Percentiles rank a stretch among this genome's conserved stretches.
Conservation (phyloP, 2,113 vertebrate genomes). For the Hippoglossus stenolepis region DNA sequence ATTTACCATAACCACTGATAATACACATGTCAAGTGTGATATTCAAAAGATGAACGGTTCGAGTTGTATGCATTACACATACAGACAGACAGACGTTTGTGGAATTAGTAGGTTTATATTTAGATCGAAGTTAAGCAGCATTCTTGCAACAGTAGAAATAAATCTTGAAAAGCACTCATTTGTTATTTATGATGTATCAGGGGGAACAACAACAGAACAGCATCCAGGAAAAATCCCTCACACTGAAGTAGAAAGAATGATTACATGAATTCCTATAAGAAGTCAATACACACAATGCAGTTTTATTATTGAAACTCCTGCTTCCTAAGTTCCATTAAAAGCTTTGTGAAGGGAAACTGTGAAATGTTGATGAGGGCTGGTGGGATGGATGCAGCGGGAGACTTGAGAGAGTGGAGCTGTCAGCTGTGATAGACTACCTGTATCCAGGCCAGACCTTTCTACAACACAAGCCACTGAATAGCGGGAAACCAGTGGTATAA, state of each 20-base stretch:
- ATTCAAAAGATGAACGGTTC: too few species aligned
- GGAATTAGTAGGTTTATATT: neutral
- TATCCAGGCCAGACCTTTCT: slow-evolving; percentile 45
- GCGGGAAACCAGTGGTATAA: slow-evolving; percentile 69
- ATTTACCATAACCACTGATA: too few species aligned
- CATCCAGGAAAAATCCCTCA: neutral
- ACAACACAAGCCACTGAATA: slow-evolving; percentile 58
- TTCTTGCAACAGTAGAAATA: neutral
- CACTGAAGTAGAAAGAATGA: neutral
- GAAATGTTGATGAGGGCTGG: slow-evolving; percentile 26
- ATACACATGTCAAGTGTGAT: too few species aligned
- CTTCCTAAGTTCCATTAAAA: slow-evolving; percentile 37
- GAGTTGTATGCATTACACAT: too few species aligned
- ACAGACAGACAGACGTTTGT: too few species aligned
- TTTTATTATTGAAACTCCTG: slow-evolving; percentile 32
- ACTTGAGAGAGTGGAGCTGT: slow-evolving; percentile 39
- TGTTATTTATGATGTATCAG: slow-evolving; percentile 10
- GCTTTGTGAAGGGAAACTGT: slow-evolving; percentile 24
- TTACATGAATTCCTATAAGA: slow-evolving; percentile 35
- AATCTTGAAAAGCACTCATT: neutral
- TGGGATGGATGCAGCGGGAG: slow-evolving; percentile 24
- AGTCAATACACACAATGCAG: neutral
- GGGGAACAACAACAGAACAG: slow-evolving; percentile 5
- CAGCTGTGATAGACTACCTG: slow-evolving; percentile 64
- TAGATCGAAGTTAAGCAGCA: neutral